These are phyloP conservation scores for Labroides dimidiatus DNA, from an alignment of 2,797 vertebrate species.

Conservation along the genomic window DNA sequence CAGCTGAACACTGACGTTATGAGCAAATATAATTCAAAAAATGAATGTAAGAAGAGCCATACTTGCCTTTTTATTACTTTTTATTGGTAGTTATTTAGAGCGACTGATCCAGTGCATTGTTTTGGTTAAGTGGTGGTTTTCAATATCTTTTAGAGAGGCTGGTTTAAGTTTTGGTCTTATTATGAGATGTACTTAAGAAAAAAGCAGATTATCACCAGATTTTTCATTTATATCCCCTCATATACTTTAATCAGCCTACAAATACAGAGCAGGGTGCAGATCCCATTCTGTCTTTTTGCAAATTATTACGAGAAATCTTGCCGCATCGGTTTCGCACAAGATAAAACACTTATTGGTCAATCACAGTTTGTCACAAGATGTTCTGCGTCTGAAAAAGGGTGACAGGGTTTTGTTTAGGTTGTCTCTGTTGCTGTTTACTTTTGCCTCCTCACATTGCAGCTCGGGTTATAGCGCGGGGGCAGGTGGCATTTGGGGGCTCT, in stretches of 20 bases:
- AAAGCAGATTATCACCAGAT: slow-evolving; percentile 1
- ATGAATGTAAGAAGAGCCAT: background rate
- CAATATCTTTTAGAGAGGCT: slow-evolving; percentile 2
- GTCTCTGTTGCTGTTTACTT: slow-evolving; percentile 42
- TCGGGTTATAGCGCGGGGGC: slow-evolving; percentile 9
- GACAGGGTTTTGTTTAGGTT: slow-evolving; percentile 53
- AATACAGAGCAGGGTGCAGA: slow-evolving; percentile 10
- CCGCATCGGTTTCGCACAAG: slow-evolving; percentile 20
- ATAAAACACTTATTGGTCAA: slow-evolving; percentile 6
- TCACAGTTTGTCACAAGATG: slow-evolving; percentile 17
- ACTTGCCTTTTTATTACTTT: background rate
- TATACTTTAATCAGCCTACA: slow-evolving; percentile 9
- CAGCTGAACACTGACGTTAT: slow-evolving; percentile 17
- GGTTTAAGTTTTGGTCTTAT: background rate
- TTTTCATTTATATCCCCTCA: slow-evolving; percentile 12
- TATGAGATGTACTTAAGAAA: slow-evolving; percentile 22
- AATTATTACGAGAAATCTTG: slow-evolving; percentile 14
- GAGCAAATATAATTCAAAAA: slow-evolving; percentile 17
- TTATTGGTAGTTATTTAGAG: slow-evolving; percentile 15
- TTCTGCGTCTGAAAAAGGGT: slow-evolving; percentile 10
- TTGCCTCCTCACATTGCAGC: slow-evolving; percentile 32
- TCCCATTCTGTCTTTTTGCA: slow-evolving; percentile 30
- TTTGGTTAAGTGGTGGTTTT: slow-evolving; percentile 18
- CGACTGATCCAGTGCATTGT: background rate
- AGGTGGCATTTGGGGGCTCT: slow-evolving; percentile 33